Evolutionary conservation across 2,113 vertebrate species (phyloP).

Genomic region (Rhinolophus ferrumequinum): DNA sequence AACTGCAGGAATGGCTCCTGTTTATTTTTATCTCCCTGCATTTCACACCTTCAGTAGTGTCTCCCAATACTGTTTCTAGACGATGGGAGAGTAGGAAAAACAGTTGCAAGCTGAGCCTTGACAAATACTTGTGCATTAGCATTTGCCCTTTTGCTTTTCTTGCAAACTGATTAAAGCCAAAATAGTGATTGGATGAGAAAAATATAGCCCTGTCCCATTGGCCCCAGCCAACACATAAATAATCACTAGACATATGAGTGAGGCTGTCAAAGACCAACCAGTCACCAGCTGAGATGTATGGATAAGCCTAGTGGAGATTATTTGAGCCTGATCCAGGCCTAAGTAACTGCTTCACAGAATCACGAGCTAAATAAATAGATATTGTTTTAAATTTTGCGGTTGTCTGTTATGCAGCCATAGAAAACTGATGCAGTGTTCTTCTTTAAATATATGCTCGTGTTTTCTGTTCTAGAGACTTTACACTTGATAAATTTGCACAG

Average conservation of each 20-base stretch:
- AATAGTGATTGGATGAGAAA: not conserved
- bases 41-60: not conserved
- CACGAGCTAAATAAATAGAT: not conserved
- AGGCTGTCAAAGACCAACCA: not conserved
- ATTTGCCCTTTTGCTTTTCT: not conserved
- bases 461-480: slow-evolving; percentile 15
- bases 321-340: not conserved
- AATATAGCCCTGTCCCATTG: not conserved
- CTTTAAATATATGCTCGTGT: not conserved
- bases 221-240: not conserved
- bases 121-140: not conserved
- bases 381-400: not conserved
- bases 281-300: not conserved
- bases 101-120: not conserved
- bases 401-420: not conserved
- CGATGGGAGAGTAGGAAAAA: not conserved
- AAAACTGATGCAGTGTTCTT: not conserved
- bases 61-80: not conserved
- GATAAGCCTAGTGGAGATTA: not conserved
- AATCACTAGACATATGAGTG: not conserved
- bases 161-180: not conserved
- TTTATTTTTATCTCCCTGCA: not conserved
- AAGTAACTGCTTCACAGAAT: not conserved
- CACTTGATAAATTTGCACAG: not conserved
- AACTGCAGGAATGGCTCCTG: not conserved